Percentiles rank a stretch among this genome's conserved stretches.
Conservation (phyloP, 2,888 invertebrate species). For the Oscheius sp. region DNA sequence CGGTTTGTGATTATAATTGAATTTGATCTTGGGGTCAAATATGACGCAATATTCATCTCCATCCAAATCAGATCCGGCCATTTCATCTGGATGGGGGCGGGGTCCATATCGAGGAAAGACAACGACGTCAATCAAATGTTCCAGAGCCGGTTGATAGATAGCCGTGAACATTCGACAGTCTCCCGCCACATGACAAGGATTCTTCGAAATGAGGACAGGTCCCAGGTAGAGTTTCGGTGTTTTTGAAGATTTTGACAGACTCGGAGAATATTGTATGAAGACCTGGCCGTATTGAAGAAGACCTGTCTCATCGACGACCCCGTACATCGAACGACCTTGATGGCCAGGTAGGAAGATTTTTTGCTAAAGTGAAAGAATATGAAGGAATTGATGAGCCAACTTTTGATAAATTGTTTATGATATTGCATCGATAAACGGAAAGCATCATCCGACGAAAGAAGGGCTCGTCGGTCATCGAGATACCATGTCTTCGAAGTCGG, state of each 20-base stretch:
- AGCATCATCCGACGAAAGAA: not conserved
- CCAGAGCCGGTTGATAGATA: constrained; percentile 56
- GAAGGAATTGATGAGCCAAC: not conserved
- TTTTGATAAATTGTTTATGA: constrained; percentile 34
- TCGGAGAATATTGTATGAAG: constrained; percentile 61
- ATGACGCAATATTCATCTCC: constrained; percentile 72
- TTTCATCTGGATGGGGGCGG: constrained; percentile 72
- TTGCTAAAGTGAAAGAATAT: constrained; percentile 7
- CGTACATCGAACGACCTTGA: constrained; percentile 70
- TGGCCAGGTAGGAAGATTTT: constrained; percentile 58
- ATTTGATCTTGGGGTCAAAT: constrained; percentile 69
- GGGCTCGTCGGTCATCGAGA: not conserved
- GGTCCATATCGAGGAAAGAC: not conserved
- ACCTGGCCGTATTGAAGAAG: constrained; percentile 69
- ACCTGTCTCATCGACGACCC: constrained; percentile 70
- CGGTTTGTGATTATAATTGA: constrained; percentile 59
- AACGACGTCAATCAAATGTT: constrained; percentile 39
- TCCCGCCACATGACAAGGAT: constrained; percentile 72
- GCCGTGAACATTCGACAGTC: constrained; percentile 70
- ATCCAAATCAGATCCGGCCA: constrained; percentile 72
- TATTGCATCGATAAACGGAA: not conserved
- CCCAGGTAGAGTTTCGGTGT: constrained; percentile 40
- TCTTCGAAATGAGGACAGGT: constrained; percentile 71
- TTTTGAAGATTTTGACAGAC: constrained; percentile 39
- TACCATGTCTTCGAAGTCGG: constrained; percentile 35